Evolutionary conservation across 2,797 vertebrate species (phyloP).

Genomic region (Lates japonicus): DNA sequence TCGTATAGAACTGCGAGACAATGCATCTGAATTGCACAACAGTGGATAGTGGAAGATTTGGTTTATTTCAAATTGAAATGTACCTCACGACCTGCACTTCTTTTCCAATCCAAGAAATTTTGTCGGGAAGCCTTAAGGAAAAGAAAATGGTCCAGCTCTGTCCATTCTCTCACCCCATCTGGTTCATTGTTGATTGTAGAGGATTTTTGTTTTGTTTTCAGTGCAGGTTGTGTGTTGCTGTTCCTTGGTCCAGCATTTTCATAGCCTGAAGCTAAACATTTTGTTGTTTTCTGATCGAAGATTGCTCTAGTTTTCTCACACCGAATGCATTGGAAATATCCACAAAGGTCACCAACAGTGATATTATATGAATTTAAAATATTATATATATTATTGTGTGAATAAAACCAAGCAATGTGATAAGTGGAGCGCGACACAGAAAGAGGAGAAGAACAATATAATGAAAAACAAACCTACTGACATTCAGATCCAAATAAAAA

Average conservation of each 20-base stretch:
- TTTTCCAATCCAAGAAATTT: background rate
- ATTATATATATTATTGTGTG: background rate
- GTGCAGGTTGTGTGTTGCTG: background rate
- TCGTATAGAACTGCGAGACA: background rate
- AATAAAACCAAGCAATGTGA: background rate
- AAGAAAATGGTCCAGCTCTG: background rate
- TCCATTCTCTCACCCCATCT: background rate
- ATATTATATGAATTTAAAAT: background rate
- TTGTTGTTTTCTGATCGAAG: background rate
- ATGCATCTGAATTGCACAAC: background rate
- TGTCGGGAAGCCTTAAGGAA: background rate
- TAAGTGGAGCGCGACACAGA: background rate
- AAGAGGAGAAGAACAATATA: constrained; percentile 14
- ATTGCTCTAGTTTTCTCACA: background rate
- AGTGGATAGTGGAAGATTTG: background rate
- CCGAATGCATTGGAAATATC: background rate
- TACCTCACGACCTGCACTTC: background rate
- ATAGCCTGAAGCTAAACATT: background rate
- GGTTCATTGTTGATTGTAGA: background rate
- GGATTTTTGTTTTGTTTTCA: background rate
- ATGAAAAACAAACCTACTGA: constrained; percentile 42
- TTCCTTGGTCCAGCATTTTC: background rate
- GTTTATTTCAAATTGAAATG: background rate
- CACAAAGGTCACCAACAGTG: background rate
- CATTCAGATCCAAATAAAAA: constrained; percentile 26